Conservation (phyloP, 92 coral and sea anemone genomes). For the Meandrina meandrites region DNA sequence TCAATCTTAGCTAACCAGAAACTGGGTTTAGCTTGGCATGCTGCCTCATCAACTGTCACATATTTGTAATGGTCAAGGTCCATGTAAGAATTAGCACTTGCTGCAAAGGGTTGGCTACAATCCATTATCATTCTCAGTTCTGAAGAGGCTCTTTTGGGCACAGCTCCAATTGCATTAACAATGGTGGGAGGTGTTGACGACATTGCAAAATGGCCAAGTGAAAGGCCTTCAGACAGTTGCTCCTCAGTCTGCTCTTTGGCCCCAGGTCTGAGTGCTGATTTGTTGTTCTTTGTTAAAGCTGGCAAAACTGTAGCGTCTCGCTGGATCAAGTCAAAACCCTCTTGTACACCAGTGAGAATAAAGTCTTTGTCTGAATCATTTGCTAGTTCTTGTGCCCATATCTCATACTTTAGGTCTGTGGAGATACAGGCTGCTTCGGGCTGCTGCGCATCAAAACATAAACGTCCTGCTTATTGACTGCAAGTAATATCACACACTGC, state of each 20-base stretch:
- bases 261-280: not conserved
- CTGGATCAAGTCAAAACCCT: not conserved
- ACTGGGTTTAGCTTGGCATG: constrained; percentile 12
- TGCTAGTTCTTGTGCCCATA: too few relatives aligned
- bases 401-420: too few relatives aligned
- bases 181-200: not conserved
- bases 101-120: constrained; percentile 13
- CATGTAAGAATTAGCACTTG: constrained; percentile 33
- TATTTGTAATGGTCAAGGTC: constrained; percentile 36
- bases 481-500: too few relatives aligned
- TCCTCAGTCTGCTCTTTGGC: constrained; percentile 42
- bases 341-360: too few relatives aligned
- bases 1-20: constrained; percentile 30
- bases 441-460: too few relatives aligned
- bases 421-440: too few relatives aligned
- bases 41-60: constrained; percentile 45
- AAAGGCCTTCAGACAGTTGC: constrained; percentile 31
- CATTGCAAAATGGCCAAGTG: constrained; percentile 27
- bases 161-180: too few relatives aligned
- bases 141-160: not conserved
- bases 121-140: not conserved
- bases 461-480: too few relatives aligned
- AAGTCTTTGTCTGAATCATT: too few relatives aligned
- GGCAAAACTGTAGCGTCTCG: constrained; percentile 23
- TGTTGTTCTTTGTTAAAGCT: not conserved